Evolutionary conservation across 2,888 invertebrate genomes (phyloP).

Genomic region (Creontiades dilutus): DNA sequence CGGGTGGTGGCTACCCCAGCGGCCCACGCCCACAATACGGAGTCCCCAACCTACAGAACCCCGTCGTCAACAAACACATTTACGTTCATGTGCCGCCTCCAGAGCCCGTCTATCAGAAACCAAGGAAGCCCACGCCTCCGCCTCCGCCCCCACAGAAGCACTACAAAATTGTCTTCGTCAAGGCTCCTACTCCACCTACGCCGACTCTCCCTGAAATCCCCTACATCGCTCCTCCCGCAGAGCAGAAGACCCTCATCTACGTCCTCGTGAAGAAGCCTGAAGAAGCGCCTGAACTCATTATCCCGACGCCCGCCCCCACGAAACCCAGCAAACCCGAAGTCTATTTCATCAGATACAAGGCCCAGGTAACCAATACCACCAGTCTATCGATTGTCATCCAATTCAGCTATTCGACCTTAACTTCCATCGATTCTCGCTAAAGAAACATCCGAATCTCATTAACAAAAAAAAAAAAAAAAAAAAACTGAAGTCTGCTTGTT

Average conservation of each 20-base stretch:
- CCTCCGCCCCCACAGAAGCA: slow-evolving; percentile 85
- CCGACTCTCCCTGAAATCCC: slow-evolving; percentile 80
- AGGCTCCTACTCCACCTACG: slow-evolving; percentile 82
- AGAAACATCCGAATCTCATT: neutral
- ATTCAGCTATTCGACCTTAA: too few relatives aligned
- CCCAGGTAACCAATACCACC: slow-evolving; percentile 82
- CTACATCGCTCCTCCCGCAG: slow-evolving; percentile 87
- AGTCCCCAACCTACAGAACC: slow-evolving; percentile 84
- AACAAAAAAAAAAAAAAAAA: neutral
- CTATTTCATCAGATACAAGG: slow-evolving; percentile 94
- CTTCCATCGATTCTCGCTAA: too few relatives aligned
- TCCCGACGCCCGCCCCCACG: slow-evolving; percentile 90
- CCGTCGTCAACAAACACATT: slow-evolving; percentile 92
- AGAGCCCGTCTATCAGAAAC: slow-evolving; percentile 86
- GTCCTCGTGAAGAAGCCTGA: slow-evolving; percentile 94
- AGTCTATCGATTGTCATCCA: neutral
- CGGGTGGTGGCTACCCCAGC: slow-evolving; percentile 74
- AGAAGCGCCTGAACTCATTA: slow-evolving; percentile 87
- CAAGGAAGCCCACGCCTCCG: slow-evolving; percentile 78
- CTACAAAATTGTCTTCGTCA: slow-evolving; percentile 92
- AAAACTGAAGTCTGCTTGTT: too few relatives aligned
- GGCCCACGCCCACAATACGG: slow-evolving; percentile 85
- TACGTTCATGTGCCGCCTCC: slow-evolving; percentile 95
- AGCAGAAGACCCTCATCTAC: slow-evolving; percentile 93
- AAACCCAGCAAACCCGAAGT: slow-evolving; percentile 94